Evolutionary conservation across 2,113 vertebrate genomes (phyloP).

Genomic region (Mola mola): DNA sequence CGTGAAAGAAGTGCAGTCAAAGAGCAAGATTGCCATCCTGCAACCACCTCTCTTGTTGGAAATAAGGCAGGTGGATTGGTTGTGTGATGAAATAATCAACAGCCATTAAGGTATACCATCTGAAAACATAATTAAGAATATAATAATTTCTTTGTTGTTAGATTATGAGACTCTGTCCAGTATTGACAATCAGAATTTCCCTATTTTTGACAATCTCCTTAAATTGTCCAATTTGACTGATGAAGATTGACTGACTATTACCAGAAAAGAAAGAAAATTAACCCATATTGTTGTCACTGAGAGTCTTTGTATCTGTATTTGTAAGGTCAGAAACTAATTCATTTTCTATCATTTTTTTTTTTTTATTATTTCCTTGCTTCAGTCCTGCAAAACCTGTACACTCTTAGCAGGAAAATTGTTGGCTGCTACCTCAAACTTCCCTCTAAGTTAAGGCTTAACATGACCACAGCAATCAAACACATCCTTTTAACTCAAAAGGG

Average conservation of each 20-base stretch:
- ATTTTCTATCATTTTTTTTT: not conserved
- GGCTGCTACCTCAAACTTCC: too few relatives aligned
- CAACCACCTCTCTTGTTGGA: constrained; percentile 24
- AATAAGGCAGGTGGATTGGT: constrained; percentile 7
- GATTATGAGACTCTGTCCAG: not conserved
- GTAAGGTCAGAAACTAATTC: not conserved
- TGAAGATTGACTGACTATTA: not conserved
- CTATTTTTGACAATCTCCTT: not conserved
- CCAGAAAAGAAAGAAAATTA: not conserved
- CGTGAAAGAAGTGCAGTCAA: constrained; percentile 50
- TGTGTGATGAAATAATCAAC: constrained; percentile 32
- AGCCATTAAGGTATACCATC: not conserved
- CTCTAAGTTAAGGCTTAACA: too few relatives aligned
- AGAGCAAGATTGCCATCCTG: constrained; percentile 36
- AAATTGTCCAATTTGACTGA: not conserved
- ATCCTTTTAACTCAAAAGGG: too few relatives aligned
- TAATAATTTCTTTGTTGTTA: not conserved
- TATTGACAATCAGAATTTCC: not conserved
- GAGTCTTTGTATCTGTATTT: not conserved
- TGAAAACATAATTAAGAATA: too few relatives aligned
- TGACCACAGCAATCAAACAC: too few relatives aligned
- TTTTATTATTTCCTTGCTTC: not conserved
- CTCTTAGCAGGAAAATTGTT: too few relatives aligned
- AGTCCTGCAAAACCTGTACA: too few relatives aligned
- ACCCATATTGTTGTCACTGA: not conserved